phyloP scores from a whole-genome alignment of 2,113 vertebrate genomes.

The Hippocampus mohnikei region DNA sequence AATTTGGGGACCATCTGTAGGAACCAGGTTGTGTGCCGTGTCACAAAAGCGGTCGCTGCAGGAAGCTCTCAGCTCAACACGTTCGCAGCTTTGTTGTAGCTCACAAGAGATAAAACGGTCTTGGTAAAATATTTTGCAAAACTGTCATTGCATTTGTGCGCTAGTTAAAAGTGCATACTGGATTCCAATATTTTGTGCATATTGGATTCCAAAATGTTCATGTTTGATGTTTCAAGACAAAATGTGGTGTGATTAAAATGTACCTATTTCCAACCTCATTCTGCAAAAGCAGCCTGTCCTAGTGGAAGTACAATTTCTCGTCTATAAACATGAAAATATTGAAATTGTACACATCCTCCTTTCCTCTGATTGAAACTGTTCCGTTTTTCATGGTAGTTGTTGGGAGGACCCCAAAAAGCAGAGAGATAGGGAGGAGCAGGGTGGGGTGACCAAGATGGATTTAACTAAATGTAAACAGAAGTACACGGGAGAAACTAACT shows the following conservation, averaged over 20 bases:
- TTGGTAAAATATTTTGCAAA: background rate
- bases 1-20: slow-evolving; percentile 29
- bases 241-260: background rate
- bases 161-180: slow-evolving; percentile 1
- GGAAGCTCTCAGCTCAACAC: slow-evolving; percentile 9
- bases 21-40: slow-evolving; percentile 8
- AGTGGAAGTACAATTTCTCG: background rate
- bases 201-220: background rate
- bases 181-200: too few relatives aligned
- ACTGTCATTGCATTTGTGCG: slow-evolving; percentile 14
- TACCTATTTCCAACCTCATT: background rate
- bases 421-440: too few relatives aligned
- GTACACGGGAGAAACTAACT: too few relatives aligned
- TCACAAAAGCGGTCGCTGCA: background rate
- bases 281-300: background rate
- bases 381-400: too few relatives aligned
- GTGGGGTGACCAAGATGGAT: too few relatives aligned
- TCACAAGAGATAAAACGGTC: slow-evolving; percentile 17
- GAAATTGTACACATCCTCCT: too few relatives aligned
- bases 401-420: too few relatives aligned
- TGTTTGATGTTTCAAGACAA: background rate
- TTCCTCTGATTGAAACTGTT: too few relatives aligned
- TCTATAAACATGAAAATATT: background rate
- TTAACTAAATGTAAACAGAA: too few relatives aligned
- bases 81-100: slow-evolving; percentile 8